These are phyloP conservation scores for Selenia dentaria DNA, from an alignment of 2,888 invertebrate species.

Conservation along the genomic window DNA sequence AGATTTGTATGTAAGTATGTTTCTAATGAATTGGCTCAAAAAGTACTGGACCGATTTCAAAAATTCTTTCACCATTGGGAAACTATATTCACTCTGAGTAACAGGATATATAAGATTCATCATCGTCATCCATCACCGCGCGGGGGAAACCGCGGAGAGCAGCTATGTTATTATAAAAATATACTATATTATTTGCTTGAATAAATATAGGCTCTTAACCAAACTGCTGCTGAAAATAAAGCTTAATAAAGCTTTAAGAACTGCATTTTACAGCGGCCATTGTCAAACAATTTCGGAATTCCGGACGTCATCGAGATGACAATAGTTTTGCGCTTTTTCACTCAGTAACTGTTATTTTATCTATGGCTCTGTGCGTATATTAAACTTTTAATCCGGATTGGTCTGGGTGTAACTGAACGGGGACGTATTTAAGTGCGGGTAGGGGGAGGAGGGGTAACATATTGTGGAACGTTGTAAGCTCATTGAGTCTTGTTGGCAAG, in stretches of 20 bases:
- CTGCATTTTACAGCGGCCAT: constrained; percentile 2
- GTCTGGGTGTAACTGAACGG: constrained; percentile 23
- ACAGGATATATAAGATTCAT: no score
- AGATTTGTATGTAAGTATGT: no score
- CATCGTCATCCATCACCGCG: no score
- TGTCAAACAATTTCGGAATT: constrained; percentile 6
- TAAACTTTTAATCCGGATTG: constrained; percentile 37
- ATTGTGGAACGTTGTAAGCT: neutral
- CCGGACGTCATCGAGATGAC: constrained; percentile 20
- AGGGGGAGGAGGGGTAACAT: neutral
- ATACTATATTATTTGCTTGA: no score
- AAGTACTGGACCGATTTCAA: no score
- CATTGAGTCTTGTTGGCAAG: neutral
- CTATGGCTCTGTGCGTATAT: constrained; percentile 29
- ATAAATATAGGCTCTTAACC: no score
- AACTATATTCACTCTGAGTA: no score
- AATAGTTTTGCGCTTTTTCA: constrained; percentile 23
- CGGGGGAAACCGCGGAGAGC: no score
- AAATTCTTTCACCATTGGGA: no score
- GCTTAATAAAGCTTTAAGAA: constrained; percentile 6
- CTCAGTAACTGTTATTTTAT: neutral
- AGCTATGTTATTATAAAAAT: no score
- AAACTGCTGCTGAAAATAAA: neutral
- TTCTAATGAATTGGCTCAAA: no score
- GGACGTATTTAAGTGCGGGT: constrained; percentile 15